These are phyloP conservation scores for Ameiurus melas DNA, from an alignment of 2,113 vertebrate genomes.

Conservation along the genomic window DNA sequence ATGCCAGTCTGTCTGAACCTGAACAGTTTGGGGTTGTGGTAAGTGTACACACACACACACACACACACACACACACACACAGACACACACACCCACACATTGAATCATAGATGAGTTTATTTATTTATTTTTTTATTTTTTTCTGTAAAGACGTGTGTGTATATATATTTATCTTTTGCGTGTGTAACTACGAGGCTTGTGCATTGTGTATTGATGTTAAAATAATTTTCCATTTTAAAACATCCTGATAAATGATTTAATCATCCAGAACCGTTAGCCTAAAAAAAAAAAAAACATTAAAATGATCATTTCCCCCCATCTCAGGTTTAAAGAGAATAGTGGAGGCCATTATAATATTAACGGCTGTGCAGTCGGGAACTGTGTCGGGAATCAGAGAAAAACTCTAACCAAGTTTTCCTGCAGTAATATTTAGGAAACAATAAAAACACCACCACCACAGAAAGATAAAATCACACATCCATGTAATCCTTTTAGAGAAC, in stretches of 20 bases:
- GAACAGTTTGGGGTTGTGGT: constrained; percentile 97
- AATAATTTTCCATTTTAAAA: neutral
- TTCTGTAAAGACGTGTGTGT: neutral
- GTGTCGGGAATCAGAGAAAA: neutral
- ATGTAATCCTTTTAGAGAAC: neutral
- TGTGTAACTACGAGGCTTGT: neutral
- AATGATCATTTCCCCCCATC: too few species aligned
- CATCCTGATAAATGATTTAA: neutral
- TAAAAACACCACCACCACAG: neutral
- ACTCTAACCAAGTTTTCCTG: neutral
- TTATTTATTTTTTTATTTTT: too few species aligned
- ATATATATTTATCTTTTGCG: neutral
- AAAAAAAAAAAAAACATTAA: too few species aligned
- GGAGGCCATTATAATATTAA: too few species aligned
- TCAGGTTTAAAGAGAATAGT: neutral
- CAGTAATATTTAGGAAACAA: neutral
- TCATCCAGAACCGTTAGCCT: too few species aligned
- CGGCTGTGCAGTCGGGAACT: neutral
- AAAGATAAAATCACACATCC: neutral
- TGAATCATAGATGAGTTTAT: neutral
- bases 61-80: neutral
- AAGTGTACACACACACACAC: constrained; percentile 64
- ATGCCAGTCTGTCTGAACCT: constrained; percentile 85
- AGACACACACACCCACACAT: constrained; percentile 12
- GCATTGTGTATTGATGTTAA: neutral